Evolutionary conservation across 2,888 invertebrate species (phyloP).

Genomic region (Dolichopus griseipennis): DNA sequence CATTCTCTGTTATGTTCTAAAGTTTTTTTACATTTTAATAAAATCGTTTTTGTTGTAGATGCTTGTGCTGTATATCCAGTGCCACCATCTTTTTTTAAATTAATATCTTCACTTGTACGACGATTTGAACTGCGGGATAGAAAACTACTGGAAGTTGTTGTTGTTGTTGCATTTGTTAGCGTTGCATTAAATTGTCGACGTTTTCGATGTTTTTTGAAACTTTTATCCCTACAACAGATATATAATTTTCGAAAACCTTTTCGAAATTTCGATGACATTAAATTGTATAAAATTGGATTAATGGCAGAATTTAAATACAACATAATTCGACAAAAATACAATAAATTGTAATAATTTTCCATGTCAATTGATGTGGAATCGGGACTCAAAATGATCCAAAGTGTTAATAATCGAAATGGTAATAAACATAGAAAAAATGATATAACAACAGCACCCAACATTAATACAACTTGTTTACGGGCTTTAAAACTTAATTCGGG

Average conservation of each 20-base stretch:
- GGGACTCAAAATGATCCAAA: constrained; percentile 74
- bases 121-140: constrained; percentile 53
- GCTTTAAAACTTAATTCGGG: constrained; percentile 65
- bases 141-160: constrained; percentile 48
- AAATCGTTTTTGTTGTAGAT: neutral
- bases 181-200: constrained; percentile 45
- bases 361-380: constrained; percentile 62
- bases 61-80: neutral
- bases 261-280: constrained; percentile 86
- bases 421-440: constrained; percentile 82
- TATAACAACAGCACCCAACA: constrained; percentile 78
- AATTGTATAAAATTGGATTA: constrained; percentile 84
- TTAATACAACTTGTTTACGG: constrained; percentile 72
- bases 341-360: constrained; percentile 70
- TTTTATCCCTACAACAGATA: constrained; percentile 46
- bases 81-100: neutral
- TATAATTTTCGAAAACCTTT: constrained; percentile 66
- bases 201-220: constrained; percentile 41
- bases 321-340: constrained; percentile 80
- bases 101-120: constrained; percentile 44
- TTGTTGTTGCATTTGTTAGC: constrained; percentile 47
- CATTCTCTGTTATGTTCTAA: neutral
- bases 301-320: constrained; percentile 82
- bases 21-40: neutral
- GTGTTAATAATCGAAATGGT: constrained; percentile 72